These are phyloP conservation scores for Cosmopolites sordidus DNA, from an alignment of 2,888 invertebrate species.

Conservation along the genomic window DNA sequence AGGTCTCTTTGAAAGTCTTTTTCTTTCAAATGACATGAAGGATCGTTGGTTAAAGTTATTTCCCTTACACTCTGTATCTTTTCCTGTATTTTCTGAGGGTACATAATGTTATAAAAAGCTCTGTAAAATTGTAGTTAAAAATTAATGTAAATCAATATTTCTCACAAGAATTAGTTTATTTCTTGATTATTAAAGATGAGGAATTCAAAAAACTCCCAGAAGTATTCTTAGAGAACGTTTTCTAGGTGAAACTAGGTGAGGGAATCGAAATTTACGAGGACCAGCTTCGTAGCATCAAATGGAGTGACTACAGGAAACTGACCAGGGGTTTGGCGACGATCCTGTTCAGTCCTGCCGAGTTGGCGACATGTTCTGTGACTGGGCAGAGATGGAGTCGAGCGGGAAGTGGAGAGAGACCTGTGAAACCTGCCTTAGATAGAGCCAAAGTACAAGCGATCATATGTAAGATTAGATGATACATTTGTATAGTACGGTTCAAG, in stretches of 20 bases:
- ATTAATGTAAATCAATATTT: neutral
- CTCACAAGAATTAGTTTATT: neutral
- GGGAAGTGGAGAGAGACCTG: constrained; percentile 67
- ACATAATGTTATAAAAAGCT: too few species aligned
- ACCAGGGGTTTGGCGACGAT: constrained; percentile 71
- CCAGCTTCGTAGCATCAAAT: constrained; percentile 65
- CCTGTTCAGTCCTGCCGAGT: constrained; percentile 67
- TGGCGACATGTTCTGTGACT: constrained; percentile 71
- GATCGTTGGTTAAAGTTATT: too few species aligned
- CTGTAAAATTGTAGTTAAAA: neutral
- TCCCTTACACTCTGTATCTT: too few species aligned
- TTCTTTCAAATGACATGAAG: too few species aligned
- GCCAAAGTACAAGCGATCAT: constrained; percentile 72
- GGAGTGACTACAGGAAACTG: constrained; percentile 71
- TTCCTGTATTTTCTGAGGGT: too few species aligned
- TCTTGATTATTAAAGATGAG: too few species aligned
- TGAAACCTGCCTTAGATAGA: constrained; percentile 68
- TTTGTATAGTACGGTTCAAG: too few species aligned
- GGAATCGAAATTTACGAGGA: constrained; percentile 71
- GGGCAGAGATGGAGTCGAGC: constrained; percentile 73
- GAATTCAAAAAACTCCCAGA: too few species aligned
- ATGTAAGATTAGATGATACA: too few species aligned
- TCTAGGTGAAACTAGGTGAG: constrained; percentile 67
- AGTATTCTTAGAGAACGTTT: constrained; percentile 18
- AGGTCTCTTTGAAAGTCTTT: too few species aligned